Conservation (phyloP, 2,113 vertebrate genomes). For the Osmerus eperlanus region DNA sequence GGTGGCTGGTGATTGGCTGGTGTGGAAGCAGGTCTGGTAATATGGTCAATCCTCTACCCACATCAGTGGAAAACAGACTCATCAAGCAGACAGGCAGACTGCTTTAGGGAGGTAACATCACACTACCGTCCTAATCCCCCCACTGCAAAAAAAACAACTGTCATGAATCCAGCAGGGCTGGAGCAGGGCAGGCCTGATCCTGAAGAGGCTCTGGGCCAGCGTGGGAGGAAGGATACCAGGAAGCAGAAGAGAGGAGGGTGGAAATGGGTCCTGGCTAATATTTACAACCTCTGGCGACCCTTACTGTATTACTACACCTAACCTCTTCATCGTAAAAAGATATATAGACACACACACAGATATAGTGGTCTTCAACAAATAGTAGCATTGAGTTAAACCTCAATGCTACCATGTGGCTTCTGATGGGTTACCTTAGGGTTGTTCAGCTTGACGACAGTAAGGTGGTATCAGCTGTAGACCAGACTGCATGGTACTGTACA, state of each 20-base stretch:
- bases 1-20: not conserved
- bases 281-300: not conserved
- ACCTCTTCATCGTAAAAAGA: too few species aligned
- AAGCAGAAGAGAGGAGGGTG: too few species aligned
- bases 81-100: not conserved
- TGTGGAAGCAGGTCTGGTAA: not conserved
- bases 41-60: not conserved
- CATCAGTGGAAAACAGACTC: not conserved
- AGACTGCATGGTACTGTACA: not conserved
- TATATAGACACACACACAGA: slow-evolving; percentile 3
- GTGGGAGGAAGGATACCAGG: too few species aligned
- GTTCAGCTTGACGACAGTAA: too few species aligned
- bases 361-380: not conserved
- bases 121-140: slow-evolving; percentile 2
- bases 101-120: too few species aligned
- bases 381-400: too few species aligned
- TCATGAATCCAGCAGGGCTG: not conserved
- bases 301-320: too few species aligned
- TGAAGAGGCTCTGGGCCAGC: not conserved
- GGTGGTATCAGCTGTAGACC: too few species aligned
- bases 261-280: not conserved
- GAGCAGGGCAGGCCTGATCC: not conserved
- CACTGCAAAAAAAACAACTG: not conserved
- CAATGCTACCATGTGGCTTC: too few species aligned
- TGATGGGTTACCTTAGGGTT: too few species aligned